phyloP scores from a whole-genome alignment of 2,888 invertebrate species.

The Schrankia costaestrigalis region DNA sequence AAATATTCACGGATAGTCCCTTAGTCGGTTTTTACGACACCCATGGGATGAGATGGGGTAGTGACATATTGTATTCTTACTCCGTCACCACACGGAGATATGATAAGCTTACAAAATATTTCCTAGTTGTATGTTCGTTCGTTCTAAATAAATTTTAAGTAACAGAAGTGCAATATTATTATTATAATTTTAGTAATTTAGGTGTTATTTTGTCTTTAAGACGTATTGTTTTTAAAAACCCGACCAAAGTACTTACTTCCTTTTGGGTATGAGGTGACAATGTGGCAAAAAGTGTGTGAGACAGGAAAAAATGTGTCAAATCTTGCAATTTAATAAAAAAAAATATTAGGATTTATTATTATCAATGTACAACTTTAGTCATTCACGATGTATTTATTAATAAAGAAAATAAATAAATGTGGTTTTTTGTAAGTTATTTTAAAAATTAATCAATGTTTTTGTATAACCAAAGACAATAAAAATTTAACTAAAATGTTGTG shows the following conservation, averaged over 20 bases:
- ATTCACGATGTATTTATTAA: slow-evolving; percentile 68
- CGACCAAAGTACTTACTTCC: slow-evolving; percentile 28
- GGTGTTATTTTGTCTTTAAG: slow-evolving; percentile 25
- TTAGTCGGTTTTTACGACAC: no score
- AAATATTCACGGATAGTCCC: no score
- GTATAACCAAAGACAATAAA: slow-evolving; percentile 82
- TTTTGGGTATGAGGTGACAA: slow-evolving; percentile 4
- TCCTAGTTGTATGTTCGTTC: no score
- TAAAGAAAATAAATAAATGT: slow-evolving; percentile 61
- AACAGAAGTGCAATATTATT: slow-evolving; percentile 1
- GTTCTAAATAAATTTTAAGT: slow-evolving; percentile 4
- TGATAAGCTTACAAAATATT: no score
- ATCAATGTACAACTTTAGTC: slow-evolving; percentile 75
- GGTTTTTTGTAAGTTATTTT: slow-evolving; percentile 80
- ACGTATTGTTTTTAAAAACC: slow-evolving; percentile 24
- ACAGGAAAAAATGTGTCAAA: slow-evolving; percentile 27
- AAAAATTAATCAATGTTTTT: slow-evolving; percentile 80
- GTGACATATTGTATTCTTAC: no score
- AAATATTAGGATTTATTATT: slow-evolving; percentile 50
- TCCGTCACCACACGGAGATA: no score
- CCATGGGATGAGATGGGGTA: no score
- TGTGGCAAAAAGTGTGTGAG: slow-evolving; percentile 15
- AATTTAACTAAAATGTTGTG: slow-evolving; percentile 69
- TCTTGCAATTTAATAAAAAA: slow-evolving; percentile 25
- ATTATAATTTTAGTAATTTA: slow-evolving; percentile 15